Conservation (phyloP, 2,797 vertebrate species). For the Paguma larvata region DNA sequence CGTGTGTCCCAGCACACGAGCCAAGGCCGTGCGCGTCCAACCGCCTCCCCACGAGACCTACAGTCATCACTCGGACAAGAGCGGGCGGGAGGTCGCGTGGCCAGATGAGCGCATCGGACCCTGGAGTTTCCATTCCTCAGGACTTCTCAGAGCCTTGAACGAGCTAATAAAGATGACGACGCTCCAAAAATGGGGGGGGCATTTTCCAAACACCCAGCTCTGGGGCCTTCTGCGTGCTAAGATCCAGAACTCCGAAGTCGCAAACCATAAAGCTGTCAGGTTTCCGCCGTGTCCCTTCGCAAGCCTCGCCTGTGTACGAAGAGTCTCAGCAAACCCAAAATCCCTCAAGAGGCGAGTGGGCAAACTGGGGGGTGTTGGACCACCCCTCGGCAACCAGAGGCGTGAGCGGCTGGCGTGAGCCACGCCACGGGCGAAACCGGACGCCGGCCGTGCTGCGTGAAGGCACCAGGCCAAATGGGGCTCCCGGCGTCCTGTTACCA, state of each 20-base stretch:
- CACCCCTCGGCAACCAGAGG: not conserved
- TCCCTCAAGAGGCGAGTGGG: not conserved
- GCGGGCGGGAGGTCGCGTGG: not conserved
- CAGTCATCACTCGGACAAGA: not conserved
- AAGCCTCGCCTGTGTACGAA: not conserved
- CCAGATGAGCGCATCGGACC: not conserved
- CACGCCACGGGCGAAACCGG: no score
- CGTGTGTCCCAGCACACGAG: not conserved
- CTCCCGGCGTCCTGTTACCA: not conserved
- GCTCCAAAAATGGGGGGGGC: not conserved
- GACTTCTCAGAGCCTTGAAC: conserved; percentile 11
- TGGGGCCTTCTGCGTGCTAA: not conserved
- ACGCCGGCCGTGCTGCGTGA: not conserved
- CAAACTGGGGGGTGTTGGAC: not conserved
- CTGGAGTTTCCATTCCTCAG: not conserved
- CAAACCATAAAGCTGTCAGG: not conserved
- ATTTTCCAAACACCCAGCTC: not conserved
- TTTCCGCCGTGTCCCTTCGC: not conserved
- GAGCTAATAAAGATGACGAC: not conserved
- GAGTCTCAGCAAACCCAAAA: not conserved
- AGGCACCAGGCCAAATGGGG: not conserved
- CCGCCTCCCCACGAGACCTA: not conserved
- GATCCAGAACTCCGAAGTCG: not conserved
- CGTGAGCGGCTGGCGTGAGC: not conserved
- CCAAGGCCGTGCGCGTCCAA: not conserved